Conservation (phyloP, 2,888 invertebrate genomes). For the Nineta flava region DNA sequence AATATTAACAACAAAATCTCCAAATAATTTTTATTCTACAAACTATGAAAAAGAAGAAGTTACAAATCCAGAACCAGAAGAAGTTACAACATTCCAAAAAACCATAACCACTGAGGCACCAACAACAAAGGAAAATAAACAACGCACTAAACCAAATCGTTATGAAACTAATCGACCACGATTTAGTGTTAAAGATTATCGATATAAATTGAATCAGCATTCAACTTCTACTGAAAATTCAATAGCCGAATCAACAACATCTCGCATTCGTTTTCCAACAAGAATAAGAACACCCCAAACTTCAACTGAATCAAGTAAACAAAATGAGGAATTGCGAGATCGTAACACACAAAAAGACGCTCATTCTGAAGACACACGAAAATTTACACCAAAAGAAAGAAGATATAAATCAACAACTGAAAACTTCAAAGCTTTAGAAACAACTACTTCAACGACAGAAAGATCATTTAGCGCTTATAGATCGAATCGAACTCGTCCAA, state of each 20-base stretch:
- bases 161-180: constrained; percentile 45
- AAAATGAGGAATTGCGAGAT: constrained; percentile 12
- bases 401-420: constrained; percentile 5
- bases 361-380: constrained; percentile 17
- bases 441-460: constrained; percentile 15
- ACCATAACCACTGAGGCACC: constrained; percentile 18
- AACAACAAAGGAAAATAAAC: constrained; percentile 16
- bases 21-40: neutral
- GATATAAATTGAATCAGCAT: constrained; percentile 27
- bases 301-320: constrained; percentile 23
- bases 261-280: constrained; percentile 33
- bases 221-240: constrained; percentile 21
- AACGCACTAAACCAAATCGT: constrained; percentile 33
- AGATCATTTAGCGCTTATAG: constrained; percentile 8
- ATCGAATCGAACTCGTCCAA: constrained; percentile 20
- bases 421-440: neutral
- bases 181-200: constrained; percentile 64
- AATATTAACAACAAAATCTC: neutral
- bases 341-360: no score
- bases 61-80: constrained; percentile 24
- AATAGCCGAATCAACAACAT: constrained; percentile 18
- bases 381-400: constrained; percentile 26
- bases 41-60: constrained; percentile 17
- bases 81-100: constrained; percentile 21
- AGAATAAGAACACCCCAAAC: constrained; percentile 26